Base-by-base conservation (phyloP, 2,888 invertebrate genomes). In the Nomada fabriciana region DNA sequence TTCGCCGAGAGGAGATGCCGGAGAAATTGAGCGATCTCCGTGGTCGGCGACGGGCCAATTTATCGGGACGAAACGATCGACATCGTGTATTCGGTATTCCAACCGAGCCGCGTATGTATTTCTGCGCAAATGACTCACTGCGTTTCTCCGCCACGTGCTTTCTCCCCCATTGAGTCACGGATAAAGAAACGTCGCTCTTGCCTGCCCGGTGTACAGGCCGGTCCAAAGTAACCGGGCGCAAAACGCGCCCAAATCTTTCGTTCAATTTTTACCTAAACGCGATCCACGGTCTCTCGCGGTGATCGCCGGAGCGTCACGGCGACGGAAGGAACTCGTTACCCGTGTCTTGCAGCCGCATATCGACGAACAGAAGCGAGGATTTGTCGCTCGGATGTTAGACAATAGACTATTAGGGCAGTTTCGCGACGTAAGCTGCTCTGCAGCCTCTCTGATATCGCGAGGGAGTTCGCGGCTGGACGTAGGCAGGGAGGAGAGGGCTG, bases 401-500 rank as follows among this genome's bases (percentile, higher is more conserved):
- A 93, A 92, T 93, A 89, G 92, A 92, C 92, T 92, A 92, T 93
- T 92, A 93, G 91, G 91, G 91, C 89, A 89, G 92, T 92, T 91
- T 87, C 80, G 89, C 71, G 88, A 89, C 69, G 90, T 92, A 92
- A 92, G 92, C 92, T 84, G 90, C 92, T 91, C 89, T 86, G 85
- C 81, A 64, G 65, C 69, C 81, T 72, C 60, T 69, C 71, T 77
- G 63, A n/a, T 42, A 15, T 47, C 59, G 65, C 60, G 59, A 36
- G 65, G 65, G 73, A 73, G 63, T 59, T 25, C 64, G 61, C 52
- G 36, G 68, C 42, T 2, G 65, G 59, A 70, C 70, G 23, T 42
- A 18, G 25, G 53, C 43, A 64, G 57, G n/a, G 52, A 50, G 69
- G 70, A 76, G 70, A 76, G 77, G 73, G 55, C 67, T 55, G 77